Percentiles rank a stretch among this genome's conserved stretches.
These are phyloP conservation scores for Dasyornis broadbenti DNA, from an alignment of 2,113 vertebrate genomes.

Conservation along the genomic window DNA sequence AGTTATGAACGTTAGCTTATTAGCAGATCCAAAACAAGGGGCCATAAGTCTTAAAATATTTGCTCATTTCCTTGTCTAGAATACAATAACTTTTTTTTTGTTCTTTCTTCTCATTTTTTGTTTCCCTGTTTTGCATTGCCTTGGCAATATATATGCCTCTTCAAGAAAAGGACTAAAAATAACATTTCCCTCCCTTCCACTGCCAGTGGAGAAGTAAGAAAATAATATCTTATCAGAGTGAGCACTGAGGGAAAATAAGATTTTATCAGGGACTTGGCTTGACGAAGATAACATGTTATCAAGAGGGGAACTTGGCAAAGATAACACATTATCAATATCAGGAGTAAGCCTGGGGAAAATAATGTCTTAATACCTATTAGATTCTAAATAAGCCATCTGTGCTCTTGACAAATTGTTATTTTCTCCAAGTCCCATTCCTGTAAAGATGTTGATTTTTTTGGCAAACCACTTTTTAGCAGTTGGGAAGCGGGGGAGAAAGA, in stretches of 20 bases:
- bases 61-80: neutral
- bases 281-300: constrained; percentile 61
- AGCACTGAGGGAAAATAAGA: constrained; percentile 39
- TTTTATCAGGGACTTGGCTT: constrained; percentile 58
- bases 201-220: constrained; percentile 32
- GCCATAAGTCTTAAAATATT: neutral
- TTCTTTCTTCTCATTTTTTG: neutral
- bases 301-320: constrained; percentile 60
- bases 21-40: constrained; percentile 31
- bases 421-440: constrained; percentile 23
- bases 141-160: neutral
- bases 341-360: constrained; percentile 57
- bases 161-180: neutral
- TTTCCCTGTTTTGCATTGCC: neutral
- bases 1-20: neutral
- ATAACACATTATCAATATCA: constrained; percentile 61
- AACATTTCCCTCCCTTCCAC: neutral
- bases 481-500: neutral
- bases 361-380: constrained; percentile 63
- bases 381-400: constrained; percentile 59
- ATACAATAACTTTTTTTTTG: neutral
- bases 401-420: constrained; percentile 59
- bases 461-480: constrained; percentile 2
- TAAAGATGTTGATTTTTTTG: constrained; percentile 39
- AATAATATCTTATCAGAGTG: constrained; percentile 46